Evolutionary conservation across 2,113 vertebrate genomes (phyloP).

Genomic region (Bombycilla garrulus): DNA sequence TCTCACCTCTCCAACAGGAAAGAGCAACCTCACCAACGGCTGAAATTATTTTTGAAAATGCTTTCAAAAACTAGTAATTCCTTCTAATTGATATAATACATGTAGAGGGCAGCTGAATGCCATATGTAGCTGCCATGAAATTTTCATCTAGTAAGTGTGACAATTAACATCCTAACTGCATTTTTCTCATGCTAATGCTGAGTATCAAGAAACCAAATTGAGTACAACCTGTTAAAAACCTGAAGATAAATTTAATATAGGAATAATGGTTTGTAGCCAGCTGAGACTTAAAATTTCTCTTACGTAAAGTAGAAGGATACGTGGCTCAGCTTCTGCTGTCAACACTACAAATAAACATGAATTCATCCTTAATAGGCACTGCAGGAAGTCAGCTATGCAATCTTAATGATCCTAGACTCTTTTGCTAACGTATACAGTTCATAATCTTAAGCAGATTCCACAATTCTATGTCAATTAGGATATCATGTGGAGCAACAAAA

Average conservation of each 20-base stretch:
- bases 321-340: neutral
- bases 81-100: neutral
- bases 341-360: conserved; percentile 16
- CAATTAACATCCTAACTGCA: conserved; percentile 6
- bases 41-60: neutral
- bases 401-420: neutral
- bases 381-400: neutral
- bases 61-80: neutral
- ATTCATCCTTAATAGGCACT: conserved; percentile 8
- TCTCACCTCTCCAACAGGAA: neutral
- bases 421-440: conserved; percentile 2
- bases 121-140: neutral
- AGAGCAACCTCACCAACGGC: neutral
- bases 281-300: neutral
- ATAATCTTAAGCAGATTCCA: conserved; percentile 32
- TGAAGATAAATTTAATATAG: neutral
- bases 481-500: conserved; percentile 10
- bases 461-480: neutral
- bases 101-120: neutral
- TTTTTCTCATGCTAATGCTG: neutral
- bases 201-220: neutral
- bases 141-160: neutral
- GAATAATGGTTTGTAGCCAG: neutral
- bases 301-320: neutral
- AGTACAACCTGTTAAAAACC: neutral